Percentiles rank a stretch among this genome's conserved stretches.
phyloP scores from a whole-genome alignment of 2,113 vertebrate species.

The Hydrolagus affinis region DNA sequence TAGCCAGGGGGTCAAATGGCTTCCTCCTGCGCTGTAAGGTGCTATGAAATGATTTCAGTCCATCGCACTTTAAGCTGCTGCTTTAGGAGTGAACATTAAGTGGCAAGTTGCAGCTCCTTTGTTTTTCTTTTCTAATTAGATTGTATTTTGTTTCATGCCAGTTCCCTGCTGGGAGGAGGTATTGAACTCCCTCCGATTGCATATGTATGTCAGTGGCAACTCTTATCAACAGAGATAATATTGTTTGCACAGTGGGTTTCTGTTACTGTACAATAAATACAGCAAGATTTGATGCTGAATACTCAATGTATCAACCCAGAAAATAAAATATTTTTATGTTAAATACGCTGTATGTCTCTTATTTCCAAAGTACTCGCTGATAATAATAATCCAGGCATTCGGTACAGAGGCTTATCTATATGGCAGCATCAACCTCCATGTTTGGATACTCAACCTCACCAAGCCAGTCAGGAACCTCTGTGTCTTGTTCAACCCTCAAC shows the following conservation, averaged over 20 bases:
- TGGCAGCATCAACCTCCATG: too few relatives aligned
- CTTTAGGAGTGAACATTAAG: not conserved
- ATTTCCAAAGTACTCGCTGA: not conserved
- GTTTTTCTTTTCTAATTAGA: slow-evolving; percentile 6
- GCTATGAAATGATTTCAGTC: not conserved
- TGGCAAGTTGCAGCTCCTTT: not conserved
- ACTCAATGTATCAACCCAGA: not conserved
- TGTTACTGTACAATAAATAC: not conserved
- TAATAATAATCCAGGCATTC: too few relatives aligned
- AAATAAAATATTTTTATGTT: slow-evolving; percentile 16
- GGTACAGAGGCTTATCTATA: too few relatives aligned
- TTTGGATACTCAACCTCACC: too few relatives aligned
- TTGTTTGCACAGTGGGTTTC: not conserved
- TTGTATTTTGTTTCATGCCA: not conserved
- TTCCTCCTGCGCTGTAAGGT: too few relatives aligned
- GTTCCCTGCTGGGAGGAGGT: not conserved
- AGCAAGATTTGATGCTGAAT: not conserved
- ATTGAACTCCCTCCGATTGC: not conserved
- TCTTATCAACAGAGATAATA: slow-evolving; percentile 24
- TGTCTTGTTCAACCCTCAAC: too few relatives aligned
- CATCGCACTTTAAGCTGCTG: too few relatives aligned
- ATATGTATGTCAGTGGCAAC: not conserved
- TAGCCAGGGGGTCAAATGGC: too few relatives aligned
- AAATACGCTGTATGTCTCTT: not conserved
- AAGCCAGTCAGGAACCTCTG: too few relatives aligned